Evolutionary conservation across 1,140 invertebrate genomes (phyloP).

Genomic region (Drosophila persimilis): DNA sequence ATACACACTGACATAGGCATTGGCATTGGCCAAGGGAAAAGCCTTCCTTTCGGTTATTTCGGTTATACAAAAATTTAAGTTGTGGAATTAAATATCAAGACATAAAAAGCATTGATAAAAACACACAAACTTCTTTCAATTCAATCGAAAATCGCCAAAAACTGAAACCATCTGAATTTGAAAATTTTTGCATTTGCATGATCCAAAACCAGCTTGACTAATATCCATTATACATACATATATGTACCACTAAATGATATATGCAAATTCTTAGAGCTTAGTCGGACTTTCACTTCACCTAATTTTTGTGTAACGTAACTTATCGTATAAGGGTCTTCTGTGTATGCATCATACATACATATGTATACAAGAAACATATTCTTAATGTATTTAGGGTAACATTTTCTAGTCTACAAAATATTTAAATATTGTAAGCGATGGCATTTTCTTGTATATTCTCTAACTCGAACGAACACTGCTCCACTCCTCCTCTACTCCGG

Average conservation of each 20-base stretch:
- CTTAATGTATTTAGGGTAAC: slow-evolving; percentile 53
- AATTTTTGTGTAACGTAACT: slow-evolving; percentile 29
- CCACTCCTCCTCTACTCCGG: neutral
- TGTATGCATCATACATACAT: slow-evolving; percentile 52
- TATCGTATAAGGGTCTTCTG: slow-evolving; percentile 34
- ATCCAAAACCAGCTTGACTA: slow-evolving; percentile 11
- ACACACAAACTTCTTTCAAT: slow-evolving; percentile 42
- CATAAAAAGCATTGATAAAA: slow-evolving; percentile 21
- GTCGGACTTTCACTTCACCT: slow-evolving; percentile 33
- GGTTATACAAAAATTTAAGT: slow-evolving; percentile 14
- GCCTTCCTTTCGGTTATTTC: neutral
- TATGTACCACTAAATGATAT: slow-evolving; percentile 18
- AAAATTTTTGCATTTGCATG: slow-evolving; percentile 13
- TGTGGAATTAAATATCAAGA: slow-evolving; percentile 41
- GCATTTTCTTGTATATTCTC: slow-evolving; percentile 40
- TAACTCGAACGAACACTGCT: slow-evolving; percentile 7
- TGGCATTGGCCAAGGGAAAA: slow-evolving; percentile 12
- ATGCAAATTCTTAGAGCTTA: slow-evolving; percentile 38
- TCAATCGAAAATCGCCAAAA: slow-evolving; percentile 6
- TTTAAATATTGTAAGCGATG: slow-evolving; percentile 51
- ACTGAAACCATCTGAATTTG: neutral
- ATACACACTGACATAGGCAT: neutral
- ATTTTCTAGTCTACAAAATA: slow-evolving; percentile 53
- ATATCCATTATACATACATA: slow-evolving; percentile 20
- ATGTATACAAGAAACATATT: slow-evolving; percentile 45